phyloP scores from a whole-genome alignment of 2,888 invertebrate species.

The Petrolisthes cinctipes region DNA sequence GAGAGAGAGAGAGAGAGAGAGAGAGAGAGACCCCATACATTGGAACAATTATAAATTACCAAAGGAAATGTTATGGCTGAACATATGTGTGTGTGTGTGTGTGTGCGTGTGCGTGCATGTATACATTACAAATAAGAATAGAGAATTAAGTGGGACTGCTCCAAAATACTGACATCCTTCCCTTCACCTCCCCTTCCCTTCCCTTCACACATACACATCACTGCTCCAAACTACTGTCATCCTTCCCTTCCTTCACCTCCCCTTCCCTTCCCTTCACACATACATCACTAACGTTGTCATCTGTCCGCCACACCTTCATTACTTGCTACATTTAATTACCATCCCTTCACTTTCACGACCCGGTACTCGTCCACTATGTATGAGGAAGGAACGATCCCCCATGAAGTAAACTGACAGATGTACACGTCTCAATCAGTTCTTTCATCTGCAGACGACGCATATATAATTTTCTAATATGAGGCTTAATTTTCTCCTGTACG shows the following conservation, averaged over 20 bases:
- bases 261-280: not conserved
- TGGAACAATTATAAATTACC: not conserved
- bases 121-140: not conserved
- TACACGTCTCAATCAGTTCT: too few relatives aligned
- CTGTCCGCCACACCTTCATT: not conserved
- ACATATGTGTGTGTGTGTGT: conserved; percentile 7
- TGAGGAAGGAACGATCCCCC: too few relatives aligned
- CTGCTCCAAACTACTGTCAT: not conserved
- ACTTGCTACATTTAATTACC: not conserved
- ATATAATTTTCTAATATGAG: too few relatives aligned
- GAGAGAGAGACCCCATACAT: not conserved
- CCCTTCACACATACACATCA: not conserved
- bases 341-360: not conserved
- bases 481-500: too few relatives aligned
- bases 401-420: too few relatives aligned
- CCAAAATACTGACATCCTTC: not conserved
- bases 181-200: not conserved
- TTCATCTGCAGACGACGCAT: too few relatives aligned
- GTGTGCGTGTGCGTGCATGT: not conserved
- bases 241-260: not conserved
- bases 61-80: not conserved
- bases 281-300: not conserved
- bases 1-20: too few relatives aligned
- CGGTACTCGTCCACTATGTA: not conserved
- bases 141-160: not conserved